Base-by-base conservation (phyloP, 2,888 invertebrate genomes). In the Lysandra bellargus region DNA sequence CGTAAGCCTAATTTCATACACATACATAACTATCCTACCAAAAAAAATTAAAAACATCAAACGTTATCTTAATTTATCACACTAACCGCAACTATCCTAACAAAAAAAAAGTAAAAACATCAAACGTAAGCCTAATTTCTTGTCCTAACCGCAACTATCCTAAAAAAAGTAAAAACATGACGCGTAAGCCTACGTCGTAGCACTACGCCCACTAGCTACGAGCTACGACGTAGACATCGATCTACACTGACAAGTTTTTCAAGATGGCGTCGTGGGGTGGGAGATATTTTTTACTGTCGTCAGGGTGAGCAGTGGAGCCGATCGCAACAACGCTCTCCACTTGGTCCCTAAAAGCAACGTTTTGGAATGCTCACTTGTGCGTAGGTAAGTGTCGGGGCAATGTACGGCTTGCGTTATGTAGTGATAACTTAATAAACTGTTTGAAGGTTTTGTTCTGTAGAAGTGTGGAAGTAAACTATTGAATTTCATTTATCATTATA, bases 171-270 rank as follows among this genome's bases (percentile, higher is more conserved):
- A 57, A 57, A 57, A 17, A 57, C 4, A 14, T 4, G 4, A 57
- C 57, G 57, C 17, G 4, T 17, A 64, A 69, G 33, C 33, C 60
- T 73, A 79, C 78, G 78, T n/a, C 40, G 72, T 78, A 79, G 60
- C 75, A 80, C 81, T 83, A 82, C 85, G 86, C 86, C 88, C 87
- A 85, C 84, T 80, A 81, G 85, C 86, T 88, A 87, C 89, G 88
- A 81, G 86, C 86, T 88, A 87, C 89, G 88, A 72, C 88, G 88
- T 88, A 92, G 92, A 93, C 91, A 91, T 91, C 91, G 89, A 93
- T 93, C 93, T 93, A 93, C 93, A 88, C 92, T 93, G 94, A 92
- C 92, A 92, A 93, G 89, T 92, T 93, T 93, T 93, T 92, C 93
- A 93, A 93, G 93, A 93, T 93, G 93, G 93, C 93, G 92, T 87